Base-by-base conservation (phyloP, 2,888 invertebrate genomes). In the Strigamia crassipes region DNA sequence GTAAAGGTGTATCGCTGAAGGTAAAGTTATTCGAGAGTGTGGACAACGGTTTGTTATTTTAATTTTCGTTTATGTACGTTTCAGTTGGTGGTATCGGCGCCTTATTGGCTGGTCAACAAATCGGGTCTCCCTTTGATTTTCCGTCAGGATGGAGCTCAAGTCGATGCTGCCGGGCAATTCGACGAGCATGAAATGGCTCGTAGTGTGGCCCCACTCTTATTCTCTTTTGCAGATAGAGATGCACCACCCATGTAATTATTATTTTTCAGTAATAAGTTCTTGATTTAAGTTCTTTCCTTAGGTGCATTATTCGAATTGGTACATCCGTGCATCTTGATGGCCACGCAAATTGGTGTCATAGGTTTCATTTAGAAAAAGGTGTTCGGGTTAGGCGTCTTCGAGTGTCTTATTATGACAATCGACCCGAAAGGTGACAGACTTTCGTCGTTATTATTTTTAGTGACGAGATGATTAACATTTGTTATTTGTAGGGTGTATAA, bases 71-170 rank as follows among this genome's bases (percentile, higher is more conserved):
- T 66, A 38, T 41, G 3, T 10, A 31, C 15, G 66, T 83, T 86
- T 82, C 87, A 92, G 91, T 90, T 96, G 85, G 92, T 92, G 23
- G 90, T 97, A 34, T 93, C 93, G 79, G 94, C 95, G 2, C 94
- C 95, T 2, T 97, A 94, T 89, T 99, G 98, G 98, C 92, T 99
- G 84, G 92, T 99, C 83, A 99, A 99, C 90, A 94, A 95, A 88
- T 94, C 97, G 8, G 98, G 98, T 0, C 89, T 99, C 83, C 98
- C 99, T n/a, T 89, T 99, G 83, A 93, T 99, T 82, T 96, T 97
- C 88, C 92, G 94, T 85, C 97, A 98, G 88, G 96, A 96, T 87
- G 85, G 86, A 15, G 94, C 84, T 80, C 85, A 85, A 31, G 84
- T 93, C 86, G 93, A 94, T 84, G 94, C 95, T 9, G 87, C 88